Conservation (phyloP, 2,888 invertebrate species). For the Autographa pulchrina region DNA sequence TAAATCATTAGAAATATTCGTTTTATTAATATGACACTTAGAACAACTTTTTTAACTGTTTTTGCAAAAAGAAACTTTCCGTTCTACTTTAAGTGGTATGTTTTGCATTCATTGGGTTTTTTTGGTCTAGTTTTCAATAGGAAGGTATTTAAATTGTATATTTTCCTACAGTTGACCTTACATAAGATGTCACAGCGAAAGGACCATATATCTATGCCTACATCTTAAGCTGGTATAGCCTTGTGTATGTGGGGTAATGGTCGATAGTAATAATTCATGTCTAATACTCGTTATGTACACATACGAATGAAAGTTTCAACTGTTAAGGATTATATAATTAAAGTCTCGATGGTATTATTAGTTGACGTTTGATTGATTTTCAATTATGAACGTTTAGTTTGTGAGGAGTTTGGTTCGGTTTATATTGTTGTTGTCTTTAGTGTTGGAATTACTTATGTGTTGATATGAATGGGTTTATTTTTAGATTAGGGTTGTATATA, state of each 20-base stretch:
- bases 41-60: background rate
- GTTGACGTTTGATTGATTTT: background rate
- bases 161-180: slow-evolving; percentile 48
- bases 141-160: slow-evolving; percentile 11
- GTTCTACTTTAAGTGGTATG: background rate
- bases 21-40: background rate
- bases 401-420: background rate
- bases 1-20: background rate
- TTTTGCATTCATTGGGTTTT: background rate
- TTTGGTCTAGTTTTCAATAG: background rate
- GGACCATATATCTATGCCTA: slow-evolving; percentile 46
- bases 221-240: slow-evolving; percentile 53
- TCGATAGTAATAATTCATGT: slow-evolving; percentile 42
- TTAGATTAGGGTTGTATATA: background rate
- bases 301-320: slow-evolving; percentile 24
- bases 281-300: slow-evolving; percentile 22
- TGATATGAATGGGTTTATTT: background rate
- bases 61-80: background rate
- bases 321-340: background rate
- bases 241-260: slow-evolving; percentile 63
- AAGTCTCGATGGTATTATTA: background rate
- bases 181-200: slow-evolving; percentile 51
- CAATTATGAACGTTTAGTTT: background rate
- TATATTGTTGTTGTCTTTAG: background rate
- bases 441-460: background rate